Percentiles rank a stretch among this genome's conserved stretches.
These are phyloP conservation scores for Colostygia pectinataria DNA, from an alignment of 2,888 invertebrate genomes.

Conservation along the genomic window DNA sequence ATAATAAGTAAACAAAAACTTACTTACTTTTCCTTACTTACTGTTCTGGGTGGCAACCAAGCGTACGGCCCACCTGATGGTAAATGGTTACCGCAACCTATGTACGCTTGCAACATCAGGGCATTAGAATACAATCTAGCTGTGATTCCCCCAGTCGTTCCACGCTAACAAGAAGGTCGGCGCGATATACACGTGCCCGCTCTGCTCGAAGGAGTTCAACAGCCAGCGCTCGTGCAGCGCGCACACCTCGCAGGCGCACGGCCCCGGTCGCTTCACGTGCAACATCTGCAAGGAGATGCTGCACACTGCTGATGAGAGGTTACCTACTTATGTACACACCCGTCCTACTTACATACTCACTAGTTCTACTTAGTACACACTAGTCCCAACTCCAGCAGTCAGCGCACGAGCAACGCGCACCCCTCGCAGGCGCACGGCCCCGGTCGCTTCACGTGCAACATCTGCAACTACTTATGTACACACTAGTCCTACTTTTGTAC, in stretches of 20 bases:
- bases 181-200: constrained; percentile 40
- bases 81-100: too few species aligned
- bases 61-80: too few species aligned
- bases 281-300: constrained; percentile 70
- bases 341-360: too few species aligned
- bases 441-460: constrained; percentile 74
- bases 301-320: constrained; percentile 78
- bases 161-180: constrained; percentile 41
- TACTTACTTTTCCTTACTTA: too few species aligned
- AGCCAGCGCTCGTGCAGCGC: constrained; percentile 62
- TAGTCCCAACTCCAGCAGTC: constrained; percentile 48
- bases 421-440: constrained; percentile 69
- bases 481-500: too few species aligned
- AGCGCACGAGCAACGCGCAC: constrained; percentile 66
- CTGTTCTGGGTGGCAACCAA: too few species aligned
- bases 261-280: constrained; percentile 73
- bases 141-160: too few species aligned
- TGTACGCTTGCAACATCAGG: too few species aligned
- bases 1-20: too few species aligned
- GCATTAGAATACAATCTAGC: too few species aligned
- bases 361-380: too few species aligned
- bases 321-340: background rate
- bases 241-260: constrained; percentile 70
- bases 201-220: constrained; percentile 64
- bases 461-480: constrained; percentile 51